Percentiles rank a stretch among this genome's conserved stretches.
phyloP scores from a whole-genome alignment of 2,888 invertebrate genomes.

The Brassicogethes aeneus region DNA sequence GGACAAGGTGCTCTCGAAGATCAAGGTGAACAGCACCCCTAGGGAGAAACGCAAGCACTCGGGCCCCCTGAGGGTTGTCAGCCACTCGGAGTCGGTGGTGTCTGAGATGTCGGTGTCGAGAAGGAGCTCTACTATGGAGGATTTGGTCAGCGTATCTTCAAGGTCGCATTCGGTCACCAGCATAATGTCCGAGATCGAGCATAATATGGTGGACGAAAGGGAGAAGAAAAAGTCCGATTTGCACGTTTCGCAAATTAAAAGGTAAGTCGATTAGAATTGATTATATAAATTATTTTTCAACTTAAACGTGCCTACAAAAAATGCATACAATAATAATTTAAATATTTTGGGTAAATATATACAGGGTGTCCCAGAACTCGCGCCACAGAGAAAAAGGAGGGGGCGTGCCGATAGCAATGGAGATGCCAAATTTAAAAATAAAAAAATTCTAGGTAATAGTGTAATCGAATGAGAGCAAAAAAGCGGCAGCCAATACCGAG shows the following conservation, averaged over 20 bases:
- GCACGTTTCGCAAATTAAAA: conserved; percentile 11
- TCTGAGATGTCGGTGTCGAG: conserved; percentile 34
- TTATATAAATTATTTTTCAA: no score
- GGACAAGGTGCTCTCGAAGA: conserved; percentile 42
- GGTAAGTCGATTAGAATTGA: conserved; percentile 13
- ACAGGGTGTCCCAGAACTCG: no score
- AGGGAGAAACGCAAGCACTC: conserved; percentile 33
- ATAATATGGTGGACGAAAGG: background rate
- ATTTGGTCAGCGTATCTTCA: conserved; percentile 30
- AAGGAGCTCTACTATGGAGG: conserved; percentile 28
- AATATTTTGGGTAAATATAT: no score
- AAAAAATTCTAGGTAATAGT: no score
- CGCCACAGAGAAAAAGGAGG: background rate
- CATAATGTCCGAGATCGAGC: conserved; percentile 16
- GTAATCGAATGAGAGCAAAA: no score
- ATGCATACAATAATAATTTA: background rate
- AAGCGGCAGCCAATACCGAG: no score
- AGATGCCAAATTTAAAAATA: no score
- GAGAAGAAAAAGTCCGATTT: conserved; percentile 4
- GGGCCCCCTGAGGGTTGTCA: conserved; percentile 42
- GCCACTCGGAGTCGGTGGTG: conserved; percentile 33
- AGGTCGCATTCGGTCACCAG: conserved; percentile 20
- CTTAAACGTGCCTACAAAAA: no score
- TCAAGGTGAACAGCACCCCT: conserved; percentile 42
- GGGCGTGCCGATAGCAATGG: no score